Percentiles rank a stretch among this genome's conserved stretches.
phyloP scores from a whole-genome alignment of 2,113 vertebrate species.

The Spea bombifrons region DNA sequence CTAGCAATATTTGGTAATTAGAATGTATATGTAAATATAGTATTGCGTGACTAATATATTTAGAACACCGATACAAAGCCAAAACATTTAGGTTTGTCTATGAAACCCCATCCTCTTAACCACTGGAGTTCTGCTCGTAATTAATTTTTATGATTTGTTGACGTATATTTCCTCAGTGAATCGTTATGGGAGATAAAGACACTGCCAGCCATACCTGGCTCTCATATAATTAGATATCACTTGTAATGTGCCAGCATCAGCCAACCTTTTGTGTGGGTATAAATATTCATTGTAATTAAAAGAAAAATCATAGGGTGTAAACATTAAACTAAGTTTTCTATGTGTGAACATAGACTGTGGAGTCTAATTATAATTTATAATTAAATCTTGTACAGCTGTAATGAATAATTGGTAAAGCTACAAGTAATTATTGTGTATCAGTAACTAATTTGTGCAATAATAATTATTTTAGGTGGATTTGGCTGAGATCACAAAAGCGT shows the following conservation, averaged over 20 bases:
- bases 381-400: slow-evolving; percentile 47
- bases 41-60: no score
- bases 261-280: slow-evolving; percentile 41
- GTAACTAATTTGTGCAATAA: slow-evolving; percentile 73
- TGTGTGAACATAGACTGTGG: slow-evolving; percentile 44
- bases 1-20: background rate
- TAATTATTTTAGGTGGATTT: slow-evolving; percentile 77
- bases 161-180: slow-evolving; percentile 30
- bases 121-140: slow-evolving; percentile 15
- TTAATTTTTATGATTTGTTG: slow-evolving; percentile 39
- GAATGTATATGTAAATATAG: no score
- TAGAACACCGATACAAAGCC: no score
- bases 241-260: slow-evolving; percentile 39
- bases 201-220: slow-evolving; percentile 33
- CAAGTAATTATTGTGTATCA: slow-evolving; percentile 72
- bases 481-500: slow-evolving; percentile 61
- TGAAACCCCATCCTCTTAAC: slow-evolving; percentile 4
- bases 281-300: slow-evolving; percentile 49
- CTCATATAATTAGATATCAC: slow-evolving; percentile 42
- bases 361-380: slow-evolving; percentile 49
- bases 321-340: slow-evolving; percentile 47
- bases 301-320: slow-evolving; percentile 46
- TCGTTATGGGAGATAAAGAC: slow-evolving; percentile 42
- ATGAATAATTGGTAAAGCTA: slow-evolving; percentile 48
- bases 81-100: no score